A percentile compares a stretch with the other conserved stretches of the same genome.
These are phyloP conservation scores for Cephus sareptanus DNA, from an alignment of 2,888 invertebrate genomes.

Conservation along the genomic window DNA sequence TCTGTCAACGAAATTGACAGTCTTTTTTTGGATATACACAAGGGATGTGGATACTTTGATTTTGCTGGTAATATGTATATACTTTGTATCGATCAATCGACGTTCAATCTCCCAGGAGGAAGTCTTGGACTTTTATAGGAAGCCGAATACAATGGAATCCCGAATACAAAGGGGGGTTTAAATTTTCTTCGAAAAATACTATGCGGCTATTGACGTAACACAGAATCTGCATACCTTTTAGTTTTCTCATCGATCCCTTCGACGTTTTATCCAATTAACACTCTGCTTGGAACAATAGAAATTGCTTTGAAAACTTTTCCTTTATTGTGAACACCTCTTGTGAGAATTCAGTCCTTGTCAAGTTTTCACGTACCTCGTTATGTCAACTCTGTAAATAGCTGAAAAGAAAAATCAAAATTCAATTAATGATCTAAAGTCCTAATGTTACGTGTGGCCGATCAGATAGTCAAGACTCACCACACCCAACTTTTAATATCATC, in stretches of 20 bases:
- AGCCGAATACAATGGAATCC: not conserved
- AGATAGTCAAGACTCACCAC: not conserved
- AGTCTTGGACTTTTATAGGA: not conserved
- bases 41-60: not conserved
- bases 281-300: not conserved
- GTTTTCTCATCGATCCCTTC: not conserved
- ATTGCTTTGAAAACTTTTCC: not conserved
- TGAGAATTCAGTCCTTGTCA: not conserved
- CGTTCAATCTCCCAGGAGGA: not conserved
- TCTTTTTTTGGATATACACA: not conserved
- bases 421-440: not conserved
- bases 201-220: not conserved
- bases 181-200: not conserved
- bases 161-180: not conserved
- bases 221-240: not conserved
- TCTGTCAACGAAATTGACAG: not conserved
- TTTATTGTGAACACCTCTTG: not conserved
- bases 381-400: not conserved
- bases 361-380: not conserved
- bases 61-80: not conserved
- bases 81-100: not conserved
- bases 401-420: not conserved
- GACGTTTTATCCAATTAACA: not conserved
- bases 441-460: not conserved
- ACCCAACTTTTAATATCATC: not conserved